A percentile compares a stretch with the other conserved stretches of the same genome.
phyloP scores from a whole-genome alignment of 2,797 vertebrate species.

The Catamblyrhynchus diadema region DNA sequence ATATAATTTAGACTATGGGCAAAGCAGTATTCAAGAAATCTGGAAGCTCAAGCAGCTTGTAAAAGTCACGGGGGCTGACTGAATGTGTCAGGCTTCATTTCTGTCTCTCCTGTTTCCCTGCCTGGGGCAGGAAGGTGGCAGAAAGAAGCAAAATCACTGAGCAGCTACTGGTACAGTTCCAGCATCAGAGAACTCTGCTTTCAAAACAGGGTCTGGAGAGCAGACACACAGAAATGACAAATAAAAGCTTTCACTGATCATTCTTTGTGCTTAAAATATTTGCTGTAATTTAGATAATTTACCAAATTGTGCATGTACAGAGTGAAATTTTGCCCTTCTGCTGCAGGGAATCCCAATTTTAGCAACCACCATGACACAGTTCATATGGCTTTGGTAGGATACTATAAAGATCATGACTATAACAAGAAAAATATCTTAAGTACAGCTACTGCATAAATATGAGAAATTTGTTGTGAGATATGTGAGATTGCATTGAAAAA shows the following conservation, averaged over 20 bases:
- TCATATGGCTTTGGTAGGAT: background rate
- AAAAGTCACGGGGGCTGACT: background rate
- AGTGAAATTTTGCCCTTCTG: background rate
- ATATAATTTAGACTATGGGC: background rate
- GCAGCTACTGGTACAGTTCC: background rate
- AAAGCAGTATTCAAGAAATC: background rate
- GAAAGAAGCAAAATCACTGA: background rate
- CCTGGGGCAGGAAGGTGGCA: background rate
- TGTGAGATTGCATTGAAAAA: background rate
- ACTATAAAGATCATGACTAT: background rate
- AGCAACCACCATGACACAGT: background rate
- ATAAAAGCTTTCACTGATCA: background rate
- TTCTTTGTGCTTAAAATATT: background rate
- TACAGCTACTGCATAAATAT: background rate
- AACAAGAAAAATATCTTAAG: background rate
- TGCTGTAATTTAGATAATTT: background rate
- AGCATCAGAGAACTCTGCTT: background rate
- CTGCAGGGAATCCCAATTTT: background rate
- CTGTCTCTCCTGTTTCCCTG: background rate
- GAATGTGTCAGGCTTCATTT: background rate
- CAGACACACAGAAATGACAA: background rate
- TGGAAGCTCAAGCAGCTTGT: background rate
- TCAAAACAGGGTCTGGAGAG: background rate
- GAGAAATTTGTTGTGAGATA: background rate
- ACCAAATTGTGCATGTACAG: background rate